phyloP scores from a whole-genome alignment of 2,888 invertebrate genomes.

The Epistrophella euchroma region DNA sequence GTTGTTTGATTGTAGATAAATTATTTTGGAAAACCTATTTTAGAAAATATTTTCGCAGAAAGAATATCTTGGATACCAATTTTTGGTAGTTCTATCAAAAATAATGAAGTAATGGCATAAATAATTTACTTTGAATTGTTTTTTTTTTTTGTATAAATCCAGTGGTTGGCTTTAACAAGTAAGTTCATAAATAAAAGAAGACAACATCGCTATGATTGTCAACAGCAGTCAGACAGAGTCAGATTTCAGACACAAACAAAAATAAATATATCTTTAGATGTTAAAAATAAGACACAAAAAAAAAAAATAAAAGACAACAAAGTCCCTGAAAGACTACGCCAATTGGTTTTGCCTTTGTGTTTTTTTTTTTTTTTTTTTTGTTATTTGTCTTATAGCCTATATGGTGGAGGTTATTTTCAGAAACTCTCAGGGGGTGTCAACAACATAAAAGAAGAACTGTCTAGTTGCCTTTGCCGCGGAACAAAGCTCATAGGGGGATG shows the following conservation, averaged over 20 bases:
- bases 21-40: too few species aligned
- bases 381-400: slow-evolving; percentile 20
- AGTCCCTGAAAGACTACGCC: slow-evolving; percentile 50
- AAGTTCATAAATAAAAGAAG: neutral
- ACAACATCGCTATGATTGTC: slow-evolving; percentile 33
- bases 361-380: neutral
- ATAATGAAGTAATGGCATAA: too few species aligned
- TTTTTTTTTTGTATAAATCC: neutral
- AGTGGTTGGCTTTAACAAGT: slow-evolving; percentile 1
- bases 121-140: too few species aligned
- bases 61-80: too few species aligned
- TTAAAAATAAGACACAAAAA: neutral
- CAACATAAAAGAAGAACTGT: slow-evolving; percentile 37
- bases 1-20: too few species aligned
- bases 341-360: slow-evolving; percentile 47
- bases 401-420: slow-evolving; percentile 52
- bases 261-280: slow-evolving; percentile 2
- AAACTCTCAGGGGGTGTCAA: slow-evolving; percentile 50
- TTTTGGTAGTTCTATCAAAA: too few species aligned
- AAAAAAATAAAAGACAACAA: slow-evolving; percentile 5
- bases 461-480: slow-evolving; percentile 36
- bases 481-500: slow-evolving; percentile 50
- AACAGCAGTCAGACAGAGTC: slow-evolving; percentile 38
- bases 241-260: slow-evolving; percentile 28
- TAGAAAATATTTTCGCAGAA: too few species aligned